Conservation (phyloP, 1,140 invertebrate genomes). For the Lepidurus arcticus region DNA sequence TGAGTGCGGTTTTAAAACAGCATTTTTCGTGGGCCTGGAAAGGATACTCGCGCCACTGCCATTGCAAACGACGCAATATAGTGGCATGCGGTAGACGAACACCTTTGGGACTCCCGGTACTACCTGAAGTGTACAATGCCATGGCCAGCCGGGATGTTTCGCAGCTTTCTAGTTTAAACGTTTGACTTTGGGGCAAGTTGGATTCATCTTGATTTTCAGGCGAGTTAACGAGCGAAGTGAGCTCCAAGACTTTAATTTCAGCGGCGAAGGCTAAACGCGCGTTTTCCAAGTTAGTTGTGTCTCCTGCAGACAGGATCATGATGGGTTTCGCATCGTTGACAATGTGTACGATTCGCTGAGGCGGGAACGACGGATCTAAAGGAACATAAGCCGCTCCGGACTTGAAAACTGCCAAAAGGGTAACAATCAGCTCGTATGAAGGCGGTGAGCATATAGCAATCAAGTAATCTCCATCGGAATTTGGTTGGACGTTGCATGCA, state of each 20-base stretch:
- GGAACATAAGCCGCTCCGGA: slow-evolving; percentile 74
- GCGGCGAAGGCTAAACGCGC: neutral
- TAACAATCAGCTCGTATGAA: slow-evolving; percentile 59
- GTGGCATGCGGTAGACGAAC: slow-evolving; percentile 74
- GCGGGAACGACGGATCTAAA: slow-evolving; percentile 68
- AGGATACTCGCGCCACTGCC: slow-evolving; percentile 76
- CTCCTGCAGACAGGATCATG: slow-evolving; percentile 40
- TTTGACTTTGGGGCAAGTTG: neutral
- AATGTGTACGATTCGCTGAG: slow-evolving; percentile 66
- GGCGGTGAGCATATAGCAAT: slow-evolving; percentile 71
- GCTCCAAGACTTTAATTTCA: slow-evolving; percentile 25
- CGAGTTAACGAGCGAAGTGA: slow-evolving; percentile 1
- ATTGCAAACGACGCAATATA: slow-evolving; percentile 69
- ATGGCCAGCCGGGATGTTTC: slow-evolving; percentile 52
- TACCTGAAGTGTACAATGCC: slow-evolving; percentile 86
- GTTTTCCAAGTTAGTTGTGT: neutral
- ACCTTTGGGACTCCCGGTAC: slow-evolving; percentile 87
- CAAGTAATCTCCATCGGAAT: slow-evolving; percentile 59
- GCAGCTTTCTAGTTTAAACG: slow-evolving; percentile 22
- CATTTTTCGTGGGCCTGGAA: slow-evolving; percentile 59
- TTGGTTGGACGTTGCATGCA: slow-evolving; percentile 44
- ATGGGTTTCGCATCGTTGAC: slow-evolving; percentile 65
- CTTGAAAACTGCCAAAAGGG: slow-evolving; percentile 70
- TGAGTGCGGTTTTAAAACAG: slow-evolving; percentile 80
- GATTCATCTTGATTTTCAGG: neutral